A percentile compares a stretch with the other conserved stretches of the same genome.
These are phyloP conservation scores for Pangasianodon gigas DNA, from an alignment of 2,113 vertebrate species.

Conservation along the genomic window DNA sequence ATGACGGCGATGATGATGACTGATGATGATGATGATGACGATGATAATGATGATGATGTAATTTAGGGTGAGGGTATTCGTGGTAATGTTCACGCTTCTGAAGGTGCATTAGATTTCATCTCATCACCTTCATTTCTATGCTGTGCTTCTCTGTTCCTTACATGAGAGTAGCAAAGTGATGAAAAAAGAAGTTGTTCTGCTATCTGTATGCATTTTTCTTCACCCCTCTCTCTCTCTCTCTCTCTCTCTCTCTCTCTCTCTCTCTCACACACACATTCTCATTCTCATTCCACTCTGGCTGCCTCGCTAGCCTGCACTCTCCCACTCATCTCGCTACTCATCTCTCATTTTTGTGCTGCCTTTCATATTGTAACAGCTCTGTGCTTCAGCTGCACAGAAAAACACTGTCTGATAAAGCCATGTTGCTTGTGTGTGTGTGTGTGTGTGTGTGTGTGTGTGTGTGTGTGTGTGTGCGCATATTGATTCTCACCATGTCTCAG, in stretches of 20 bases:
- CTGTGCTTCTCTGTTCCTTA: not conserved
- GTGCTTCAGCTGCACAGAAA: constrained; percentile 15
- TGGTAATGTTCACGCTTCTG: not conserved
- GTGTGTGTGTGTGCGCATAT: not conserved
- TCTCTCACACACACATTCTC: not conserved
- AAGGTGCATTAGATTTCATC: not conserved
- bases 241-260: not conserved
- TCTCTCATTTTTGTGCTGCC: constrained; percentile 39
- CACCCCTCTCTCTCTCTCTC: constrained; percentile 23
- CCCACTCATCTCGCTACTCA: constrained; percentile 24
- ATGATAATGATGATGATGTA: not conserved
- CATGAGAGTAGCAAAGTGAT: not conserved
- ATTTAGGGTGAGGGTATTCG: not conserved
- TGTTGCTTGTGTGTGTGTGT: not conserved
- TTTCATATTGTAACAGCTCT: constrained; percentile 40
- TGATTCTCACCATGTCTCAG: constrained; percentile 6
- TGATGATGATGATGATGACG: not conserved
- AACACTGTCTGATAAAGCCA: constrained; percentile 8
- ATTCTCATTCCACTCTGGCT: constrained; percentile 12
- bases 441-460: constrained; percentile 6
- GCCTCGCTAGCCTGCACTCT: not conserved
- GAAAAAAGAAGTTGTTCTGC: not conserved
- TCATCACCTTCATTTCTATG: not conserved
- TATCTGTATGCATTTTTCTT: constrained; percentile 5
- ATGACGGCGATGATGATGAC: not conserved